Base-by-base conservation (phyloP, 2,888 invertebrate species). In the Microctonus hyperodae region DNA sequence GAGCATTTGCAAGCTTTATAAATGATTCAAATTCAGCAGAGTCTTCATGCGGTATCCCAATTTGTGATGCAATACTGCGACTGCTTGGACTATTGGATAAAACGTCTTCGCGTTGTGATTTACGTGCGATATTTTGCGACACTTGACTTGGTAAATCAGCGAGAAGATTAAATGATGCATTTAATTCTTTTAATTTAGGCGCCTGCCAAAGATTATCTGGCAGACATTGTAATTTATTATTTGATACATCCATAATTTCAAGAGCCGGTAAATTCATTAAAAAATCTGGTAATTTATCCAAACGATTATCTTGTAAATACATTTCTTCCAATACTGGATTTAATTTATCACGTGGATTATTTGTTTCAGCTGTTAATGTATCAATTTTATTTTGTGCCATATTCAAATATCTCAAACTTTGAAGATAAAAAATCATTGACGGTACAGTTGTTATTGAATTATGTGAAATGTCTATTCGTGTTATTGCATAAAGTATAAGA, bases 391-490 rank as follows among this genome's bases (percentile, higher is more conserved):
- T 97, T 82, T 96, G 95, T 0, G 95, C 93, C 61, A 94, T 88
- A 85, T 96, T 96, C 28, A 97, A 85, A 79, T 93, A 92, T 87
- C 89, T 89, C 53, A 97, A 85, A 77, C 96, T 96, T 69, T 91
- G 89, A 76, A 97, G 86, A 69, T 92, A 90, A 82, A 98, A 96
- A 57, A 98, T 86, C 65, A 91, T 90, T 0, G 90, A 85, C 0
- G 98, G 98, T 74, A 98, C 83, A 28, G 88, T 86, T 0, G 90
- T 88, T 59, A 99, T 87, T 67, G 91, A 90, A 85, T 98, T 99
- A 81, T 92, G 91, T 7, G 97, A 96, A 50, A 98, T 88, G 83
- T 99, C 98, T 28, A 98, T 86, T 44, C 97, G 88, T 0, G 98
- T 99, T 67, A 99, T 91, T 0, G 97, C 96, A 78, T 92, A 92